phyloP scores from a whole-genome alignment of 23 tunicate species.

The Aplidium turbinatum region DNA sequence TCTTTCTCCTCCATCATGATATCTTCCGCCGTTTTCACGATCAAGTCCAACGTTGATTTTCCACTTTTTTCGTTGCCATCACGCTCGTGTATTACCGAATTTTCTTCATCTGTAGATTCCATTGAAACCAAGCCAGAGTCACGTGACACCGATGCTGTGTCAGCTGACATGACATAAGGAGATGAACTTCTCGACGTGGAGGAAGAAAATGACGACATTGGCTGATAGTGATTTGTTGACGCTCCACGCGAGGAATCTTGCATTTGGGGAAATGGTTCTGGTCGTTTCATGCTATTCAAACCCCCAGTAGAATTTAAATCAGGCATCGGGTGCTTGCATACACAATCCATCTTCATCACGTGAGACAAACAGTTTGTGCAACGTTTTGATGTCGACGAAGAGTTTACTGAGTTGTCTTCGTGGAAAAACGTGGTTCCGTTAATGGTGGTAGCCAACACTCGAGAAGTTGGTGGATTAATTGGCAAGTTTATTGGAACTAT shows the following conservation, averaged over 20 bases:
- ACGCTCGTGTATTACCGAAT: conserved; percentile 5
- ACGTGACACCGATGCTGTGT: conserved; percentile 19
- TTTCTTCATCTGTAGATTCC: conserved; percentile 53
- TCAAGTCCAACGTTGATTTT: conserved; percentile 29
- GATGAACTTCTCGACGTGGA: conserved; percentile 49
- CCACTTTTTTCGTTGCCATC: not conserved
- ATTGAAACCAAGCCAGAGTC: conserved; percentile 59
- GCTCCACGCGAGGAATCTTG: not conserved
- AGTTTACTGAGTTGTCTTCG: not conserved
- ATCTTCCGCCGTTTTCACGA: conserved; percentile 39
- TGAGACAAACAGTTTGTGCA: too few relatives aligned
- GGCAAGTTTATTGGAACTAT: too few relatives aligned
- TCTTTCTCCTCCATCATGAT: conserved; percentile 39
- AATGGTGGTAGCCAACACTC: conserved; percentile 23
- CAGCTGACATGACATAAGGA: conserved; percentile 32
- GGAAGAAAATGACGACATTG: conserved; percentile 4
- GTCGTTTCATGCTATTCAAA: too few relatives aligned
- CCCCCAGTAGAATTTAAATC: too few relatives aligned
- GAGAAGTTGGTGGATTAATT: conserved; percentile 27
- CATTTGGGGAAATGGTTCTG: not conserved
- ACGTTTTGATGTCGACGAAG: too few relatives aligned
- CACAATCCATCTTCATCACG: too few relatives aligned
- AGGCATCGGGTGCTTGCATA: too few relatives aligned
- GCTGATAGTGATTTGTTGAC: not conserved
- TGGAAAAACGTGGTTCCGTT: conserved; percentile 53